phyloP scores from a whole-genome alignment of 2,797 vertebrate genomes.

The Tapera naevia region DNA sequence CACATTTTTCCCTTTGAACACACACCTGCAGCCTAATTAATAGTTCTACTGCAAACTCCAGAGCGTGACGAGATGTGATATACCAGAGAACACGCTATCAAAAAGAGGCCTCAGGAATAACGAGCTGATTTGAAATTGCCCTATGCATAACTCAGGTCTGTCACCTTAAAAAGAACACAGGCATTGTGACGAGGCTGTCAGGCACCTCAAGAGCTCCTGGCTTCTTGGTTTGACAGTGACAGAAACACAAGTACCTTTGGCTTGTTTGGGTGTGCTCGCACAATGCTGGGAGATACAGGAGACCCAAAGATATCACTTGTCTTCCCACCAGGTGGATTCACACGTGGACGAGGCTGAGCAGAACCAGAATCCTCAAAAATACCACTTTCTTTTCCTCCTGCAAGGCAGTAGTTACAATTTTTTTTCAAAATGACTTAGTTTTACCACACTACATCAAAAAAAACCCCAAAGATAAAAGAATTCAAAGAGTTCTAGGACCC shows the following conservation, averaged over 20 bases:
- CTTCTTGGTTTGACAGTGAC: neutral
- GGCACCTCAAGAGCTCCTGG: neutral
- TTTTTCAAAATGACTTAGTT: neutral
- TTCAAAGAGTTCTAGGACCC: neutral
- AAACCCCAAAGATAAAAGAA: accelerated
- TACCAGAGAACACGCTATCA: neutral
- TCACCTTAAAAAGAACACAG: neutral
- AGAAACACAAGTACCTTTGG: slow-evolving; percentile 84
- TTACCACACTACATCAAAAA: neutral
- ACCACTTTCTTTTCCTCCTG: slow-evolving; percentile 94
- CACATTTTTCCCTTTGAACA: neutral
- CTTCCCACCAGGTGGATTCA: slow-evolving; percentile 80
- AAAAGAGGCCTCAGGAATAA: neutral
- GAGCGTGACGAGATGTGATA: neutral
- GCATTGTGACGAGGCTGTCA: accelerated
- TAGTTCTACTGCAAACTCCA: neutral
- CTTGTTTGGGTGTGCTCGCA: slow-evolving; percentile 88
- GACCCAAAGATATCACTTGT: slow-evolving; percentile 86
- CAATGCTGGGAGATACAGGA: slow-evolving; percentile 65
- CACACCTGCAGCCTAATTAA: neutral
- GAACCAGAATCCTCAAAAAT: slow-evolving; percentile 85
- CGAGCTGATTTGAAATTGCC: neutral
- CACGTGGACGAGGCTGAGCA: slow-evolving; percentile 73
- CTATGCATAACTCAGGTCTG: neutral
- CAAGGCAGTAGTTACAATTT: neutral